Percentiles rank a stretch among this genome's conserved stretches.
These are phyloP conservation scores for Drosophila mulleri DNA, from an alignment of 2,888 invertebrate genomes.

Conservation along the genomic window DNA sequence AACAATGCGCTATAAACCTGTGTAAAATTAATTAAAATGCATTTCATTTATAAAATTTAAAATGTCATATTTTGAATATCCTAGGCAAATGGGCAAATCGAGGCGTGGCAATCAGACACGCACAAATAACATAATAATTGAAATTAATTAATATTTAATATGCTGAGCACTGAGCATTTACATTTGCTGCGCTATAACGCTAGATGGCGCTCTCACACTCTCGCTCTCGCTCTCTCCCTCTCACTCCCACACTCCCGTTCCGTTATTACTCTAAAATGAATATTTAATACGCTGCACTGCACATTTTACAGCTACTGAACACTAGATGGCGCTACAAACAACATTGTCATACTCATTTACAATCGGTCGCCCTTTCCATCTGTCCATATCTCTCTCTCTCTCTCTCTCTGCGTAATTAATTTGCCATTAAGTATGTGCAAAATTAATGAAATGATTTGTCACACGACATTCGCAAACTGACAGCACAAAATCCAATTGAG, in stretches of 20 bases:
- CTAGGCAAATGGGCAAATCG: constrained; percentile 4
- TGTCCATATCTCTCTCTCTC: not conserved
- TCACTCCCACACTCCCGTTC: not conserved
- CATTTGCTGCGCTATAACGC: constrained; percentile 12
- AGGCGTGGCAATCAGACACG: constrained; percentile 13
- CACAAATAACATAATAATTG: constrained; percentile 67
- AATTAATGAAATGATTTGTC: constrained; percentile 79
- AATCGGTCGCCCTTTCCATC: not conserved
- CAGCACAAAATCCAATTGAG: constrained; percentile 39
- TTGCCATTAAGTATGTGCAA: constrained; percentile 73
- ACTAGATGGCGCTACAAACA: constrained; percentile 44
- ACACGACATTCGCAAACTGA: constrained; percentile 49
- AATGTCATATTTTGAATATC: constrained; percentile 49
- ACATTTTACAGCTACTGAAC: constrained; percentile 10
- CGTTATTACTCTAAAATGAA: constrained; percentile 43
- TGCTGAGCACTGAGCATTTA: constrained; percentile 41
- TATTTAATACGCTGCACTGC: constrained; percentile 68
- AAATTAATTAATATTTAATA: constrained; percentile 78
- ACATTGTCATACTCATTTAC: not conserved
- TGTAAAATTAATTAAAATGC: constrained; percentile 77
- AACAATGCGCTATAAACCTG: constrained; percentile 27
- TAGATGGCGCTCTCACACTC: constrained; percentile 38
- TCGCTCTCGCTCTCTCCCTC: not conserved
- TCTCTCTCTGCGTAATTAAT: constrained; percentile 62
- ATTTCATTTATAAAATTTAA: constrained; percentile 77